phyloP scores from a whole-genome alignment of 1,140 invertebrate genomes.

The Drosophila albomicans region DNA sequence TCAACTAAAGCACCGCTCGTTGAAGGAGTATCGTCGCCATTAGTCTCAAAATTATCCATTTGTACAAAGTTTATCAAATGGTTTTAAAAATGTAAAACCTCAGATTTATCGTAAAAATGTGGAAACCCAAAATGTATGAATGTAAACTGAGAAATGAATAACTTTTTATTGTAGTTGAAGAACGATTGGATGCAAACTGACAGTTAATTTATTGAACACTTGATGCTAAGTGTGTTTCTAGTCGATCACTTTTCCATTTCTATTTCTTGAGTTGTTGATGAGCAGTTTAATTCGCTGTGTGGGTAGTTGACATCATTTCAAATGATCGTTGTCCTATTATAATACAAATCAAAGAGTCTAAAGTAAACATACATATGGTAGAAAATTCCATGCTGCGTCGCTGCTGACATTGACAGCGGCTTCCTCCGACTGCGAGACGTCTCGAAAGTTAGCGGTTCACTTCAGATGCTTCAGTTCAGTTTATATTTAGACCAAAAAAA shows the following conservation, averaged over 20 bases:
- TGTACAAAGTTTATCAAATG: too few relatives aligned
- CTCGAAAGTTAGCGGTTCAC: slow-evolving; percentile 47
- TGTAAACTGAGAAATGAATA: too few relatives aligned
- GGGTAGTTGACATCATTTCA: slow-evolving; percentile 54
- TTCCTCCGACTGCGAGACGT: slow-evolving; percentile 39
- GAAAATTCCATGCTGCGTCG: slow-evolving; percentile 58
- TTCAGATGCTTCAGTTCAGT: slow-evolving; percentile 36
- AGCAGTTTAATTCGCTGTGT: slow-evolving; percentile 26
- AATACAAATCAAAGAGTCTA: slow-evolving; percentile 24
- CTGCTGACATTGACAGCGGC: slow-evolving; percentile 70
- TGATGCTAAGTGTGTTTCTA: neutral
- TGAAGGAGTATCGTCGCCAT: too few relatives aligned
- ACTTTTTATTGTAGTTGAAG: neutral
- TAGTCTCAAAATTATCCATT: too few relatives aligned
- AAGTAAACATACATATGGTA: slow-evolving; percentile 49
- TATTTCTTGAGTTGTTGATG: slow-evolving; percentile 2
- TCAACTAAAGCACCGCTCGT: too few relatives aligned
- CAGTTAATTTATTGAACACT: neutral
- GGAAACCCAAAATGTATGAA: too few relatives aligned
- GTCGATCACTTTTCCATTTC: neutral
- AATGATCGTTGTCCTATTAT: slow-evolving; percentile 10
- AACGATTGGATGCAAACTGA: neutral
- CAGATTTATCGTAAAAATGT: too few relatives aligned
- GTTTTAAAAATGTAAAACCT: too few relatives aligned
- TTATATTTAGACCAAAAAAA: slow-evolving; percentile 57